phyloP scores from a whole-genome alignment of 2,797 vertebrate species.

The Holocentrus rufus region DNA sequence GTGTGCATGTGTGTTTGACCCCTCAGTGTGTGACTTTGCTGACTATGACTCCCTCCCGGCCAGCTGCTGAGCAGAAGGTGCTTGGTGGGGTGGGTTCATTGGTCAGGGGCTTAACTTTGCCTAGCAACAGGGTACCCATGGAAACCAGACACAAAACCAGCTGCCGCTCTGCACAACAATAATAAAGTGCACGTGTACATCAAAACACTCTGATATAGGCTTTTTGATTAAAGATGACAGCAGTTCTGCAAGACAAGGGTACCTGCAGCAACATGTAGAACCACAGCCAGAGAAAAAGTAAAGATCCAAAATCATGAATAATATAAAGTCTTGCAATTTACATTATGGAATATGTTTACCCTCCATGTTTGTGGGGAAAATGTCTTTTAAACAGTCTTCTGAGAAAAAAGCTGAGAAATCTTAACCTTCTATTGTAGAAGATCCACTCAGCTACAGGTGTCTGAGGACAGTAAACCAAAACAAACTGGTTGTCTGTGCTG shows the following conservation, averaged over 20 bases:
- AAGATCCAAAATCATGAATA: background rate
- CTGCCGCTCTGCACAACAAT: constrained; percentile 66
- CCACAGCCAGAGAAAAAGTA: background rate
- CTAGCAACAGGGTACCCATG: constrained; percentile 83
- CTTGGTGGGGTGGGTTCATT: constrained; percentile 78
- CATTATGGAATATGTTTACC: background rate
- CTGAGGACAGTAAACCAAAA: constrained; percentile 10
- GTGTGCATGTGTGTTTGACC: constrained; percentile 19
- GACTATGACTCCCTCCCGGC: constrained; percentile 63
- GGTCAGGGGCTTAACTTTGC: constrained; percentile 83
- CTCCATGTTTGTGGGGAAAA: background rate
- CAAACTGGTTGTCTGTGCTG: background rate
- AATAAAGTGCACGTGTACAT: constrained; percentile 64
- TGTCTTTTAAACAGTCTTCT: background rate
- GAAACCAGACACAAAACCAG: constrained; percentile 81
- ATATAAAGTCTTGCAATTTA: background rate
- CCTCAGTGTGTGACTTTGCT: constrained; percentile 68
- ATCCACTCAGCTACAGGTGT: constrained; percentile 46
- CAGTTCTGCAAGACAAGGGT: background rate
- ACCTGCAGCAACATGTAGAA: constrained; percentile 29
- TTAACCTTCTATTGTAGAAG: background rate
- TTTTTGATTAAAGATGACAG: constrained; percentile 25
- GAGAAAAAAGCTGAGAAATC: background rate
- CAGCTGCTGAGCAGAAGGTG: constrained; percentile 82
- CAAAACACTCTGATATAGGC: constrained; percentile 16